Evolutionary conservation across 1,140 invertebrate species (phyloP), one percentile per base, ranked within the genome.

Genomic region (Drosophila funebris): DNA sequence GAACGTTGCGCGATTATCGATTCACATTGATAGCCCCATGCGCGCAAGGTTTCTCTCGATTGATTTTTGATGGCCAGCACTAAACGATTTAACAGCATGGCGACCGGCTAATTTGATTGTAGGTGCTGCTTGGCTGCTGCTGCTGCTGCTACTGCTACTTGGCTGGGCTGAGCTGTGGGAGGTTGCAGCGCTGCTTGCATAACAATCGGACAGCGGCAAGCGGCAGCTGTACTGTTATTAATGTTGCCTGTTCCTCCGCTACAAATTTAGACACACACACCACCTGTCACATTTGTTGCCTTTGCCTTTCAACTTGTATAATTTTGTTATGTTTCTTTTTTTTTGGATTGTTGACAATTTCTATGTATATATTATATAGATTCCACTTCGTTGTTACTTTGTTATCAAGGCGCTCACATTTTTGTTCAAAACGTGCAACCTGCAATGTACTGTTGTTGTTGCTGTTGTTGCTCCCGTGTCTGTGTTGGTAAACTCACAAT

Each of bases 1-100:
- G 95, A 83, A 11, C 94, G 92, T 76, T 95, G 94, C 4, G 94
- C 94, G 16, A 94, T 71, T 3, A 95, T 93, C 67, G 93, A 95
- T 90, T 95, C 94, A 73, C 94, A 94, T 72, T 95, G 94, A 73
- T 91, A 92, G 4, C 92, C 91, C 92, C 94, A 95, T 41, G 92
- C 82, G 71, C 92, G 92, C 9, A 94, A 74, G 8, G 93, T 90
- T 29, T 90, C 92, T 13, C 88, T 77, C 7, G 93, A 93, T 63
- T 93, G 92, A 60, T 92, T 88, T 78, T 93, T 93, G 24, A 92
- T 89, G 63, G 84, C 91, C n/a, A 48, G 48, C 33, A 91, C 58
- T 37, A 91, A 73, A 60, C 90, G 90, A 68, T 90, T 89, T 48
- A 89, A 58, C 63, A 89, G 80, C 83, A 87, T 87, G 72, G 43